phyloP scores from a whole-genome alignment of 35 echinoderm and acorn worm genomes.

The Diadema setosum region DNA sequence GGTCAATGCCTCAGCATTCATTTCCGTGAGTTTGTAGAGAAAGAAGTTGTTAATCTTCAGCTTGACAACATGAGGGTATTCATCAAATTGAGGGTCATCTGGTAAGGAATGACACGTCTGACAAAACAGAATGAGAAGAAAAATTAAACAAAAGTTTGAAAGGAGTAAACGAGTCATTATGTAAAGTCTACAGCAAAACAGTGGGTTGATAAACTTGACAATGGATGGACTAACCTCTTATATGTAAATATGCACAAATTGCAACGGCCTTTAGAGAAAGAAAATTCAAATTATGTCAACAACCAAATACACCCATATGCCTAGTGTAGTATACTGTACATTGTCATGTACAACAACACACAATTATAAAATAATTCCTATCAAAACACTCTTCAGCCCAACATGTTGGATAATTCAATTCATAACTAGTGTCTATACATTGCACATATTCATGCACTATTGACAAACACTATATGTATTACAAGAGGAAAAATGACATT shows the following conservation, averaged over 20 bases:
- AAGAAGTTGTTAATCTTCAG: not conserved
- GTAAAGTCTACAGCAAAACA: not conserved
- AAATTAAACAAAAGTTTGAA: not conserved
- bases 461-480: no score
- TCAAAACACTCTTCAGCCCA: no score
- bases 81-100: not conserved
- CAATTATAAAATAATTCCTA: no score
- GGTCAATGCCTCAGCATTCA: not conserved
- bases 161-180: not conserved
- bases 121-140: not conserved
- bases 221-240: not conserved
- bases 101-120: not conserved
- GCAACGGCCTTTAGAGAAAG: not conserved
- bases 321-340: not conserved
- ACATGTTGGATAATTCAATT: no score
- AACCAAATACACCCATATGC: not conserved
- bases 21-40: not conserved
- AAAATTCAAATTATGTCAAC: not conserved
- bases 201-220: not conserved
- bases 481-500: no score
- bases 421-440: no score
- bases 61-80: not conserved
- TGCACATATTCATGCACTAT: no score
- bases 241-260: not conserved
- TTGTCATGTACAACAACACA: not conserved